Conservation (phyloP, 2,113 vertebrate genomes). For the Scatophagus argus region DNA sequence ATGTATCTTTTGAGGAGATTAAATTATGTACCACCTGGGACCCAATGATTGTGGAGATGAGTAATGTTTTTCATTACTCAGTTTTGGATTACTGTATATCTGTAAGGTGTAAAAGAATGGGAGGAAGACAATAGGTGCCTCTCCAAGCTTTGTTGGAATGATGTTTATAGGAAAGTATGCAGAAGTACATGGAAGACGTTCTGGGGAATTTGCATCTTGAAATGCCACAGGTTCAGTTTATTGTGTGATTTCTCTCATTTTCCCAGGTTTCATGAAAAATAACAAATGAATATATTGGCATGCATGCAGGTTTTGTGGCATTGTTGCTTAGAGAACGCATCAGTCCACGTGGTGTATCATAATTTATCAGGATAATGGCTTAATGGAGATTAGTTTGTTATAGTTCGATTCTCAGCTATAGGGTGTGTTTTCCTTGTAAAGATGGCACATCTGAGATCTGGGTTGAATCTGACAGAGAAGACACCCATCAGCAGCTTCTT, state of each 20-base stretch:
- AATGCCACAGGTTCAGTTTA: not conserved
- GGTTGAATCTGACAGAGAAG: not conserved
- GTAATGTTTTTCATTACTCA: not conserved
- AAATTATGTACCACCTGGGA: not conserved
- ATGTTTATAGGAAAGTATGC: not conserved
- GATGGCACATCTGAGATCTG: not conserved
- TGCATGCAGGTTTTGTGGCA: not conserved
- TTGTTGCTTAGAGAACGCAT: not conserved
- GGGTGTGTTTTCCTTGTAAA: not conserved
- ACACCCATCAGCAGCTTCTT: slow-evolving; percentile 5
- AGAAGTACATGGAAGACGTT: not conserved
- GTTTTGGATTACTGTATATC: not conserved
- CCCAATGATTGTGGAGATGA: not conserved
- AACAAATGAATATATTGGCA: not conserved
- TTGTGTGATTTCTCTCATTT: not conserved
- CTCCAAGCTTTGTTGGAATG: too few species aligned
- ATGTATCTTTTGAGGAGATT: not conserved
- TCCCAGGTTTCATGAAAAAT: not conserved
- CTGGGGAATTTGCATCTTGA: not conserved
- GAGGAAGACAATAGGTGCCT: not conserved
- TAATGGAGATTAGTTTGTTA: not conserved
- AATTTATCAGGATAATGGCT: not conserved
- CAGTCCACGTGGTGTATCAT: not conserved
- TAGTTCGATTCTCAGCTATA: not conserved
- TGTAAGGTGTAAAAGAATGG: not conserved